Evolutionary conservation across 1,140 invertebrate genomes (phyloP).

Genomic region (Arctopsyche grandis): DNA sequence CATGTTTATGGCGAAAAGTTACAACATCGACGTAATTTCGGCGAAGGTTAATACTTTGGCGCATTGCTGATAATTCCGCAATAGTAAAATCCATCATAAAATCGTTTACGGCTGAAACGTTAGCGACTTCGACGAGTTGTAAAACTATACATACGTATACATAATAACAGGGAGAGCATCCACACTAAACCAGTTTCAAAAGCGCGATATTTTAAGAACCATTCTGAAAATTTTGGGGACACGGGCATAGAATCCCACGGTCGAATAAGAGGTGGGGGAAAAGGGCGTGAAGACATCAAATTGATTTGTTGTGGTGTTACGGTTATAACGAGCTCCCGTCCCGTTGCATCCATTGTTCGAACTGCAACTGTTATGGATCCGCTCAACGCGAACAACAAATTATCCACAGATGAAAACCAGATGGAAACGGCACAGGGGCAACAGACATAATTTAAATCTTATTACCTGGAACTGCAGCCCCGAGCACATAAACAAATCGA

Average conservation of each 20-base stretch:
- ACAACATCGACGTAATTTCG: neutral
- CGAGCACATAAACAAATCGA: too few relatives aligned
- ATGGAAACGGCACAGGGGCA: neutral
- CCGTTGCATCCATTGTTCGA: slow-evolving; percentile 32
- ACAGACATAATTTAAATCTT: too few relatives aligned
- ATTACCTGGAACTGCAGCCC: too few relatives aligned
- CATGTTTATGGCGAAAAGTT: neutral
- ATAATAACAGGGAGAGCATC: too few relatives aligned
- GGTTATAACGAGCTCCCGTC: slow-evolving; percentile 11
- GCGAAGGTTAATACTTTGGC: slow-evolving; percentile 3
- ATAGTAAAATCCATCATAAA: slow-evolving; percentile 23
- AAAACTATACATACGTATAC: slow-evolving; percentile 4
- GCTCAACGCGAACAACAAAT: slow-evolving; percentile 22
- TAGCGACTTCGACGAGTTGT: neutral
- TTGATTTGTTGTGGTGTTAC: slow-evolving; percentile 36
- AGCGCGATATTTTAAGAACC: too few relatives aligned
- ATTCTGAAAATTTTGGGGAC: too few relatives aligned
- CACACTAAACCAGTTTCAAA: too few relatives aligned
- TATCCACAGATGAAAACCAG: slow-evolving; percentile 11
- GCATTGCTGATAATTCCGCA: slow-evolving; percentile 13
- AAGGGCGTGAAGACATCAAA: slow-evolving; percentile 31
- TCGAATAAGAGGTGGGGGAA: neutral
- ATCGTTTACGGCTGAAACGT: neutral
- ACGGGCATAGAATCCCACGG: neutral
- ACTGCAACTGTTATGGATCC: slow-evolving; percentile 5